phyloP scores from a whole-genome alignment of 1,140 invertebrate genomes.

The Cotesia chilonis region DNA sequence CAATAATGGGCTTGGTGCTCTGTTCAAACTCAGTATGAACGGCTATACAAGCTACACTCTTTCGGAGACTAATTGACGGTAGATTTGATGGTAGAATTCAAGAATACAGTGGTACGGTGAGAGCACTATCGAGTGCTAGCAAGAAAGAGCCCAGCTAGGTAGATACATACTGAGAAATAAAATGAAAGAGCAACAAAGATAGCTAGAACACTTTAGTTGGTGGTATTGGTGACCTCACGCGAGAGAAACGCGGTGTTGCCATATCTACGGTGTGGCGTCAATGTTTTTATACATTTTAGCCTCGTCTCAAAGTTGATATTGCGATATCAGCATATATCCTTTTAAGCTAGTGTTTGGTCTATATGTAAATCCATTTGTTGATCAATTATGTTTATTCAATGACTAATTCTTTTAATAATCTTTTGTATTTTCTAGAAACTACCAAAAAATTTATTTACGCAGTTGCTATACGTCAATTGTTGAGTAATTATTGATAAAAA shows the following conservation, averaged over 20 bases:
- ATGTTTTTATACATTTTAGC: slow-evolving; percentile 17
- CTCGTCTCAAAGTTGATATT: slow-evolving; percentile 19
- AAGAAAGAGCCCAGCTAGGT: no score
- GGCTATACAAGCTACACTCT: neutral
- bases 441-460: no score
- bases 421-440: no score
- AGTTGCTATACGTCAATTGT: no score
- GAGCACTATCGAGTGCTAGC: neutral
- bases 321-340: slow-evolving; percentile 30
- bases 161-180: neutral
- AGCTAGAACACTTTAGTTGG: neutral
- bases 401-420: neutral
- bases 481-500: no score
- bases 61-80: slow-evolving; percentile 23
- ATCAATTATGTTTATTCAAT: neutral
- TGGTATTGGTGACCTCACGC: slow-evolving; percentile 29
- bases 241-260: slow-evolving; percentile 24
- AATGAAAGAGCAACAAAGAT: neutral
- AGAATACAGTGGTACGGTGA: neutral
- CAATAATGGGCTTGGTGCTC: neutral
- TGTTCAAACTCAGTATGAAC: neutral
- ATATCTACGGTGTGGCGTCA: slow-evolving; percentile 16
- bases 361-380: slow-evolving; percentile 1
- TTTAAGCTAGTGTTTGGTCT: slow-evolving; percentile 6
- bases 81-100: slow-evolving; percentile 2